Evolutionary conservation across 2,113 vertebrate species (phyloP), one percentile per base, ranked within the genome.

Genomic region (Bubalus kerabau): DNA sequence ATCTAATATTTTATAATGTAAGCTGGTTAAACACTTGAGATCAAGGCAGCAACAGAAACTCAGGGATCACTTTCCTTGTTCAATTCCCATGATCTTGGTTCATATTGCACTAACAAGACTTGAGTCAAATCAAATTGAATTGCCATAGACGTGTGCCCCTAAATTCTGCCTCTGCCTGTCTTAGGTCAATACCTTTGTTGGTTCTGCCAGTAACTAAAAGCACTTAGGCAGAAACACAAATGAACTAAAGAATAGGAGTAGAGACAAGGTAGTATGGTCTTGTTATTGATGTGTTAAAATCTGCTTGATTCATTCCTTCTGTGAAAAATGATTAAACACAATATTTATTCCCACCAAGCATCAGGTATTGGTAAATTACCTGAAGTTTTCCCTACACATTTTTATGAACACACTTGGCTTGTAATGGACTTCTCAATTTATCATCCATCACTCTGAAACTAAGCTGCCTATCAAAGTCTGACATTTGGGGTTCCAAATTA

Each of bases 171-270:
- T 89, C 32, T 80, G 32, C 43, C 59, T 30, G 46, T 91, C 11
- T 59, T 40, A 87, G 57, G 59, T 54, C 28, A 97, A n/a, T 43
- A 78, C 3, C 16, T 67, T 57, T 84, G 23, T 28, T 91, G 54
- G 5, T 15, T 62, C 43, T 71, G 67, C 24, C 48, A 87, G 60
- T 52, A 52, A 86, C n/a, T 91, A 52, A 87, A 90, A 98, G 46
- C n/a, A 91, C 32, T 91, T 36, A 82, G 19, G 81, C 36, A 96
- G 80, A 96, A 96, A 78, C 23, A 95, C 64, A 97, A 95, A 52
- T 88, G 36, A 30, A 94, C 5, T 56, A 36, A 95, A 40, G 10
- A 36, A 23, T 40, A 84, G 1, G n/a, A 5, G 13, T 54, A 16
- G 16, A 84, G 19, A 23, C 21, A 84, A 48, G n/a, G 1, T 21